Evolutionary conservation across 2,797 vertebrate species (phyloP), one percentile per base, ranked within the genome.

Genomic region (Sciaenops ocellatus): DNA sequence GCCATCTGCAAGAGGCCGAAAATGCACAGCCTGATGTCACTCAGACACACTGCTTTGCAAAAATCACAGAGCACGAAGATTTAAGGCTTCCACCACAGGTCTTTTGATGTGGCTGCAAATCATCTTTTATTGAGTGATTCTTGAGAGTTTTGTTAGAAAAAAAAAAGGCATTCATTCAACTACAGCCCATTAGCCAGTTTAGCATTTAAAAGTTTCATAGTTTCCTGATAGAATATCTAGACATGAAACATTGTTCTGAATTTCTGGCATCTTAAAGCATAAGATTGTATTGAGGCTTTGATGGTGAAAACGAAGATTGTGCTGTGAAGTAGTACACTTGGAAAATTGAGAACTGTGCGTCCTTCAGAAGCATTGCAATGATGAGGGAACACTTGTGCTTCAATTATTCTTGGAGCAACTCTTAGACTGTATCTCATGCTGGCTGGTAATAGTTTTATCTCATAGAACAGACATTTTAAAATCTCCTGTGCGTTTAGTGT

Each of bases 1-100:
- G 87, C 89, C 87, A 87, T 92, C 88, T 86, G 91, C 84, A 80
- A 76, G 80, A 64, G 76, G 82, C 73, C 48, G 52, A 82, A 86
- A 88, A 89, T 70, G 70, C 88, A 75, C 80, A 82, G 80, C 76
- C 63, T 51, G 66, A 83, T 89, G 82, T 90, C 82, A 80, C 77
- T 79, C 67, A 72, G 70, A 78, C 76, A 38, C 51, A 42, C 51
- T 44, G 72, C 71, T 74, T 62, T 78, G 24, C 26, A 61, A 55
- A 38, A 91, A 77, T 66, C 61, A 55, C 68, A 55, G n/a, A 47
- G 44, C 54, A 30, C 55, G 51, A 75, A 54, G 70, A 63, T 57
- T 76, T 28, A 2, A 54, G 62, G 69, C 71, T 77, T 71, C 34
- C 18, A 56, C 55, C 15, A 4, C 47, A 46, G 64, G 59, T 68